Evolutionary conservation across 2,888 invertebrate genomes (phyloP).

Genomic region (Drosophila melanocephala): DNA sequence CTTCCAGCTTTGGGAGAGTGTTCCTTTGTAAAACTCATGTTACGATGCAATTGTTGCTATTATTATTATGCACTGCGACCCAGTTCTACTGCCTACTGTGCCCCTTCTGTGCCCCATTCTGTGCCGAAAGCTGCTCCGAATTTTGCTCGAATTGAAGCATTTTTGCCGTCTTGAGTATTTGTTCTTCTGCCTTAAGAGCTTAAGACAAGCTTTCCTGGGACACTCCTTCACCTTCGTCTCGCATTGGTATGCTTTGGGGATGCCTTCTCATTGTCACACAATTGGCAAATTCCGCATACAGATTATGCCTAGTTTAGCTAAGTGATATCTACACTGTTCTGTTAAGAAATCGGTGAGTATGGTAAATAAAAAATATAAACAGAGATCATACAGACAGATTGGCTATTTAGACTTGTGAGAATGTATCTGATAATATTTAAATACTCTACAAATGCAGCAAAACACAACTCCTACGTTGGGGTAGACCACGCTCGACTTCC

Average conservation of each 20-base stretch:
- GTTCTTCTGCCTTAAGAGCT: not conserved
- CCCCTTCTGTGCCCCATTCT: too few species aligned
- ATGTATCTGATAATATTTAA: not conserved
- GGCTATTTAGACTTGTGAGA: not conserved
- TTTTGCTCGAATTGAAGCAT: not conserved
- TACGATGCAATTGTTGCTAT: not conserved
- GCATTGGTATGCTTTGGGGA: not conserved
- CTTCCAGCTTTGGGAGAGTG: not conserved
- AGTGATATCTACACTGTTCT: not conserved
- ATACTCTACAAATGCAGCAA: not conserved
- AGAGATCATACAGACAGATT: too few species aligned
- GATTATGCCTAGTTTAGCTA: not conserved
- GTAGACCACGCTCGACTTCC: constrained; percentile 6
- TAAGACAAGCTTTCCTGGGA: not conserved
- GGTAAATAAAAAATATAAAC: not conserved
- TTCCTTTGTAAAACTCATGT: not conserved
- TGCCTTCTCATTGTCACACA: not conserved
- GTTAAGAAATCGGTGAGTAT: not conserved
- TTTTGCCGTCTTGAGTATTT: not conserved
- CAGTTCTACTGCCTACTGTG: not conserved
- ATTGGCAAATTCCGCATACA: not conserved
- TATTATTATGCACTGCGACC: not conserved
- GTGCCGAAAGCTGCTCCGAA: not conserved
- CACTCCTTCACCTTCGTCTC: not conserved
- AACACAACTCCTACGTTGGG: constrained; percentile 20